phyloP scores from a whole-genome alignment of 2,888 invertebrate species.

The Pheosia tremula region DNA sequence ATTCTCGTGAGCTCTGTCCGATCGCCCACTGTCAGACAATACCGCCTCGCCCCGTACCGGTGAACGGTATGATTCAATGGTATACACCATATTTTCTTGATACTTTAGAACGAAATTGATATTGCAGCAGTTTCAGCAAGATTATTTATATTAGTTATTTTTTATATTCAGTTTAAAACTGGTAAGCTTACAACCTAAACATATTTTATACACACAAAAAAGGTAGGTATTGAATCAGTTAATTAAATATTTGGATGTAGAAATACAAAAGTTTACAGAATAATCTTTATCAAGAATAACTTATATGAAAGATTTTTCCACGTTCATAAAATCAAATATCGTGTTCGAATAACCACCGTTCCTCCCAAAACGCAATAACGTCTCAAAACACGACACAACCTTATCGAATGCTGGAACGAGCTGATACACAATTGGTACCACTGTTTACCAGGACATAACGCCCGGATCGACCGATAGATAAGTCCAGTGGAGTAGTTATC shows the following conservation, averaged over 20 bases:
- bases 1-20: slow-evolving; percentile 28
- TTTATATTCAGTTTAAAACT: background rate
- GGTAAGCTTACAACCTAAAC: background rate
- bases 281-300: no score
- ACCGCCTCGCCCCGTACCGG: slow-evolving; percentile 17
- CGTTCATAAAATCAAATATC: slow-evolving; percentile 9
- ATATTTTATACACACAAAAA: no score
- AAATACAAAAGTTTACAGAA: no score
- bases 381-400: slow-evolving; percentile 10
- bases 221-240: no score
- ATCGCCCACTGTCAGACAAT: slow-evolving; percentile 3
- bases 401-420: slow-evolving; percentile 30
- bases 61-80: slow-evolving; percentile 40
- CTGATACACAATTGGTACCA: slow-evolving; percentile 44
- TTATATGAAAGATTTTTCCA: background rate
- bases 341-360: slow-evolving; percentile 28
- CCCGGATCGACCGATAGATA: slow-evolving; percentile 69
- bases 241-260: no score
- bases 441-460: slow-evolving; percentile 66
- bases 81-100: slow-evolving; percentile 29
- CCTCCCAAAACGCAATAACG: slow-evolving; percentile 18
- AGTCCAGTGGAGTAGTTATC: slow-evolving; percentile 74
- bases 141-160: no score
- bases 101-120: slow-evolving; percentile 34
- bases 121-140: slow-evolving; percentile 26